Evolutionary conservation across 2,888 invertebrate genomes (phyloP).

Genomic region (Morpho helenor): DNA sequence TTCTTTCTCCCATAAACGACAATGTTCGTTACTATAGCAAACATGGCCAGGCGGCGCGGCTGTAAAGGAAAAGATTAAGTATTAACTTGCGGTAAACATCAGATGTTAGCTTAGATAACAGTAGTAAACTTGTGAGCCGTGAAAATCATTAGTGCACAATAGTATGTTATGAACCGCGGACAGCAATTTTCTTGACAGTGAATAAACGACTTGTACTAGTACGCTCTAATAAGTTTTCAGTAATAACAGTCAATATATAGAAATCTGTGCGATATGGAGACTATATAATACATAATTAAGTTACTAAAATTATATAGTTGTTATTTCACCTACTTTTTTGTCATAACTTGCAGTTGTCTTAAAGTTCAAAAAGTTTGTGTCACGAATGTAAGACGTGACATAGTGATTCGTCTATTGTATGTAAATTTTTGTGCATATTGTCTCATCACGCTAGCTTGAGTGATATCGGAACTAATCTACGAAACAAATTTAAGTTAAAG

Average conservation of each 20-base stretch:
- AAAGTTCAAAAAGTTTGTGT: not conserved
- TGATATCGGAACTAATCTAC: not conserved
- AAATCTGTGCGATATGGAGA: not conserved
- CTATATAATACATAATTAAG: not conserved
- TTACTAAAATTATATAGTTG: too few species aligned
- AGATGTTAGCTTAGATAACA: constrained; percentile 12
- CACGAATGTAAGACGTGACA: constrained; percentile 7
- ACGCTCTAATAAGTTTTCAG: constrained; percentile 49
- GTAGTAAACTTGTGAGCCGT: constrained; percentile 24
- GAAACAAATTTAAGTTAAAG: not conserved
- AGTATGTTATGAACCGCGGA: constrained; percentile 34
- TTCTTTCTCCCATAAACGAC: constrained; percentile 89
- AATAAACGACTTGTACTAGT: constrained; percentile 49
- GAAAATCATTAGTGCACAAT: constrained; percentile 25
- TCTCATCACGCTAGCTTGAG: constrained; percentile 1
- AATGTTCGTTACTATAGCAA: constrained; percentile 94
- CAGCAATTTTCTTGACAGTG: constrained; percentile 52
- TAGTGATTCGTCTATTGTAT: constrained; percentile 5
- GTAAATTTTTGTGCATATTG: not conserved
- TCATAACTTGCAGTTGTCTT: too few species aligned
- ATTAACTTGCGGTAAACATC: constrained; percentile 11
- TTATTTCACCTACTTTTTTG: too few species aligned
- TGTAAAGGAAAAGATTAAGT: constrained; percentile 52
- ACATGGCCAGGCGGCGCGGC: constrained; percentile 92
- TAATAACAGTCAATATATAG: constrained; percentile 1